Conservation (phyloP, 2,113 vertebrate species). For the Bubalus kerabau region DNA sequence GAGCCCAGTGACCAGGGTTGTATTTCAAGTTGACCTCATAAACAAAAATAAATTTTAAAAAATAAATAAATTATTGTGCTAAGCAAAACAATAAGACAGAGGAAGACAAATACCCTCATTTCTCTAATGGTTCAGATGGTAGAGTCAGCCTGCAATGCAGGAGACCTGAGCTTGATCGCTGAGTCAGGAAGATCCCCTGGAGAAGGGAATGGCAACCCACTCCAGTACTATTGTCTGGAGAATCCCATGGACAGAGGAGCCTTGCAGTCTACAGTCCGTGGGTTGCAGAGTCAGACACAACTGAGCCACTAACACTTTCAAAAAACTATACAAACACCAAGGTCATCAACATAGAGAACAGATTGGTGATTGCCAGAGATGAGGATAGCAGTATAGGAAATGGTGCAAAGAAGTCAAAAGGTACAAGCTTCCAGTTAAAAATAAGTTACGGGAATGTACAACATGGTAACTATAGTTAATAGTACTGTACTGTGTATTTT, state of each 20-base stretch:
- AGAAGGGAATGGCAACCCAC: neutral
- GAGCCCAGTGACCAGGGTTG: neutral
- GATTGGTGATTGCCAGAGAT: neutral
- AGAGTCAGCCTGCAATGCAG: neutral
- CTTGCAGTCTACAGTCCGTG: neutral
- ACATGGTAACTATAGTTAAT: neutral
- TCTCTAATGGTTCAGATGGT: neutral
- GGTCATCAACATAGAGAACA: neutral
- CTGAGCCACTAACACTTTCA: neutral
- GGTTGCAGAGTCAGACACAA: accelerated
- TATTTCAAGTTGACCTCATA: neutral
- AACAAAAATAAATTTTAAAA: neutral
- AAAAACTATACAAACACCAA: neutral
- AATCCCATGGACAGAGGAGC: neutral
- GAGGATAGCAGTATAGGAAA: neutral
- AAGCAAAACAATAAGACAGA: neutral
- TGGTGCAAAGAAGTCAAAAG: neutral
- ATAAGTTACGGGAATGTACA: neutral
- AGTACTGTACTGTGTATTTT: neutral
- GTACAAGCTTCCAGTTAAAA: neutral
- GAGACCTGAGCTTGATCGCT: neutral
- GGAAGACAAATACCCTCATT: neutral
- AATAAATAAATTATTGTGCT: neutral
- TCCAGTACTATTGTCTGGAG: neutral
- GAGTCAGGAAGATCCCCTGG: neutral